These are phyloP conservation scores for Cynoglossus semilaevis DNA, from an alignment of 2,113 vertebrate species.

Conservation along the genomic window DNA sequence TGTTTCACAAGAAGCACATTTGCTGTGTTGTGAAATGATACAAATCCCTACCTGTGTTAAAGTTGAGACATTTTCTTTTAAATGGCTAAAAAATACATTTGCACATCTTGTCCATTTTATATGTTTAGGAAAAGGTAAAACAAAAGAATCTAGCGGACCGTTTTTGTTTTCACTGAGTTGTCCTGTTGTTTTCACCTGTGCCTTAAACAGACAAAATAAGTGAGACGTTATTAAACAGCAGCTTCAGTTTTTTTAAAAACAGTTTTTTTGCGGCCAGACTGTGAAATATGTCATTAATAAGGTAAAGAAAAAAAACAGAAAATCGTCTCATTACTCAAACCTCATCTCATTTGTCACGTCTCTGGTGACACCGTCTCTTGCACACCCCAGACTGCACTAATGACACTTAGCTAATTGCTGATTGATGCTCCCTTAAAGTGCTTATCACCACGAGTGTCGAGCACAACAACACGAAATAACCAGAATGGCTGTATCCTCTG, in stretches of 20 bases:
- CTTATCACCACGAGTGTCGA: slow-evolving; percentile 19
- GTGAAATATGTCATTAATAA: not conserved
- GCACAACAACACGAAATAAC: not conserved
- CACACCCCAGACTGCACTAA: not conserved
- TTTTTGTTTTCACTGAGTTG: too few species aligned
- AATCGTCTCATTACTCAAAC: slow-evolving; percentile 1
- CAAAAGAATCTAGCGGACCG: too few species aligned
- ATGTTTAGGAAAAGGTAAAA: too few species aligned
- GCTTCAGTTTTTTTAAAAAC: not conserved
- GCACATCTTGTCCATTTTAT: too few species aligned
- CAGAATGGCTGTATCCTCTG: slow-evolving; percentile 4
- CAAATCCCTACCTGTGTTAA: too few species aligned
- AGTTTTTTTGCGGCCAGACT: not conserved
- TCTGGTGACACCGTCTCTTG: slow-evolving; percentile 1
- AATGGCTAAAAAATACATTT: too few species aligned
- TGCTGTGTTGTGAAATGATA: too few species aligned
- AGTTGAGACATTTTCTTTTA: too few species aligned
- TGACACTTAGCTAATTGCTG: slow-evolving; percentile 4
- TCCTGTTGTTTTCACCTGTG: too few species aligned
- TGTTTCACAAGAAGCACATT: too few species aligned
- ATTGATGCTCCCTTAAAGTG: slow-evolving; percentile 24
- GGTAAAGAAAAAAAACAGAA: not conserved
- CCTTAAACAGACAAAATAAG: not conserved
- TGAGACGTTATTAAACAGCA: not conserved
- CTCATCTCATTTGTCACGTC: not conserved